Percentiles rank a stretch among this genome's conserved stretches.
Evolutionary conservation across 1,140 invertebrate species (phyloP).

Genomic region (Drosophila rhopaloa): DNA sequence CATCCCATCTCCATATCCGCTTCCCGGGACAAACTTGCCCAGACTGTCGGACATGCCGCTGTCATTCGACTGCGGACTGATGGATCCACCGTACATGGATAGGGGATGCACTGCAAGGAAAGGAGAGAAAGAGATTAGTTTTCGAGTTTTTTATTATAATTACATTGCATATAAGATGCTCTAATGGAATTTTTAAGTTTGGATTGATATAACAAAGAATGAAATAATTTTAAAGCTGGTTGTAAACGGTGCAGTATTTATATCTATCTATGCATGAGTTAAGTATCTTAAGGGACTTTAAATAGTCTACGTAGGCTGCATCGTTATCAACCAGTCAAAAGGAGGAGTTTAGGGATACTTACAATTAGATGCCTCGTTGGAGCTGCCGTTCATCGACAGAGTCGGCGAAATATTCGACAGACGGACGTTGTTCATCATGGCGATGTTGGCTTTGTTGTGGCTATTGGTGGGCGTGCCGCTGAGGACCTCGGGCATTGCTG

Average conservation of each 20-base stretch:
- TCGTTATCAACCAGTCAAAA: no score
- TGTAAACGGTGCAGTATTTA: no score
- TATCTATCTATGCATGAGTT: no score
- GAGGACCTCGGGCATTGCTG: constrained; percentile 68
- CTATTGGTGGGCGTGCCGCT: constrained; percentile 62
- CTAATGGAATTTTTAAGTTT: no score
- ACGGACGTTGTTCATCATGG: constrained; percentile 74
- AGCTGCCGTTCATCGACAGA: constrained; percentile 81
- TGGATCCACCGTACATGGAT: constrained; percentile 79
- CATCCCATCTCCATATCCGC: constrained; percentile 45
- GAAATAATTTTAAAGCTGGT: no score
- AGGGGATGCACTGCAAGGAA: constrained; percentile 66
- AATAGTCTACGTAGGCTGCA: no score
- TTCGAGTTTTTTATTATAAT: no score
- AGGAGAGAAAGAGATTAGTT: background rate
- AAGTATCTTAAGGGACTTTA: no score
- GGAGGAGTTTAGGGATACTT: constrained; percentile 22
- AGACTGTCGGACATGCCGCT: constrained; percentile 71
- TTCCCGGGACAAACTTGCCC: constrained; percentile 65
- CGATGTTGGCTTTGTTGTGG: constrained; percentile 63
- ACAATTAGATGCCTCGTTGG: constrained; percentile 79
- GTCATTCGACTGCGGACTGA: constrained; percentile 80
- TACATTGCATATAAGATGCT: no score
- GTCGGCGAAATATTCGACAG: constrained; percentile 75
- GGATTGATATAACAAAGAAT: no score